phyloP scores from a whole-genome alignment of 2,113 vertebrate species.

The Corvus cornix region DNA sequence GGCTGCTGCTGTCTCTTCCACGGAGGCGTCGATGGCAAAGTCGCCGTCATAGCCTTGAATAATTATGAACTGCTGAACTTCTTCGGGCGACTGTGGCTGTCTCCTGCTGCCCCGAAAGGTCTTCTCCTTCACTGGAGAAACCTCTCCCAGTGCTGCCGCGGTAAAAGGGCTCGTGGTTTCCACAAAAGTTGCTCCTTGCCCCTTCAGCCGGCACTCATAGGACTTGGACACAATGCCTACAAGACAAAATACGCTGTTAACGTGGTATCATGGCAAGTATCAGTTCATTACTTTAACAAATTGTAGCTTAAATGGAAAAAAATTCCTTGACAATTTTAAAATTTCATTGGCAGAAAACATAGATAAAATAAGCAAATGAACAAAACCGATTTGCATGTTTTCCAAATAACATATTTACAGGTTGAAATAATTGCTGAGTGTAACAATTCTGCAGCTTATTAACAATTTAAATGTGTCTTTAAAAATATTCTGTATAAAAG shows the following conservation, averaged over 20 bases:
- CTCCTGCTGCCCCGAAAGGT: conserved; percentile 12
- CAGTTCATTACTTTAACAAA: neutral
- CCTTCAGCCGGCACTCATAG: conserved; percentile 95
- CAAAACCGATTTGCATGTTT: conserved; percentile 44
- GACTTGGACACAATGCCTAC: conserved; percentile 97
- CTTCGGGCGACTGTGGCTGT: conserved; percentile 60
- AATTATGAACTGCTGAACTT: conserved; percentile 94
- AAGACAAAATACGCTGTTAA: conserved; percentile 31
- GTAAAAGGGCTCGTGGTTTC: conserved; percentile 81
- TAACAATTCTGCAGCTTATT: conserved; percentile 41
- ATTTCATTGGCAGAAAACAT: conserved; percentile 40
- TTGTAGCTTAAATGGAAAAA: neutral
- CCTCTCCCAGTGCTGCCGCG: conserved; percentile 65
- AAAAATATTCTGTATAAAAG: neutral
- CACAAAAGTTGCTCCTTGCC: conserved; percentile 93
- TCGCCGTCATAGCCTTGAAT: conserved; percentile 89
- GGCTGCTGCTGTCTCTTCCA: conserved; percentile 92
- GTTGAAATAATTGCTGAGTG: conserved; percentile 52
- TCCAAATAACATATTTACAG: conserved; percentile 47
- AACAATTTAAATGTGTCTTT: conserved; percentile 49
- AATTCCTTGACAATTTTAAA: neutral
- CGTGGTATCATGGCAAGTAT: neutral
- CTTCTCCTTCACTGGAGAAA: conserved; percentile 65
- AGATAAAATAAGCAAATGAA: conserved; percentile 5
- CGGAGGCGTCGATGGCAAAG: conserved; percentile 82